A percentile compares a stretch with the other conserved stretches of the same genome.
phyloP scores from a whole-genome alignment of 2,888 invertebrate genomes.

The Lissocephala sabroskyi region DNA sequence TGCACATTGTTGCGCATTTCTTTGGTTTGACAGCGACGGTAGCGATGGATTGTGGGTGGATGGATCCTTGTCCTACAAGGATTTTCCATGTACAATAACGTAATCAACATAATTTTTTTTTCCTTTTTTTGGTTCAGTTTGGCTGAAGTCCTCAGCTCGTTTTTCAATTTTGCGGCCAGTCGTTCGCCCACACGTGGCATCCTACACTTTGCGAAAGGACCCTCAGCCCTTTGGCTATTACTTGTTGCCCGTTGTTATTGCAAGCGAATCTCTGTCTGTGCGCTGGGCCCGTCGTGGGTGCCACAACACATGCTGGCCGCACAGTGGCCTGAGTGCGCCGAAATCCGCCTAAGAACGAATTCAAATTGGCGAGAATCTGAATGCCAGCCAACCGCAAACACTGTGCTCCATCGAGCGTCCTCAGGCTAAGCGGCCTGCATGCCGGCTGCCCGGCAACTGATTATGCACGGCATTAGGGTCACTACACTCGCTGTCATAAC shows the following conservation, averaged over 20 bases:
- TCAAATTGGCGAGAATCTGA: slow-evolving; percentile 4
- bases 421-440: slow-evolving; percentile 14
- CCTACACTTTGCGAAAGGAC: no score
- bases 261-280: no score
- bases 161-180: slow-evolving; percentile 35
- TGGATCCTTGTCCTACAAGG: slow-evolving; percentile 35
- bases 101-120: slow-evolving; percentile 63
- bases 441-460: slow-evolving; percentile 46
- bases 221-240: no score
- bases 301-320: slow-evolving; percentile 4
- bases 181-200: no score
- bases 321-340: slow-evolving; percentile 20
- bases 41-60: not conserved
- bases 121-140: slow-evolving; percentile 58
- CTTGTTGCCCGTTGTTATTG: slow-evolving; percentile 55
- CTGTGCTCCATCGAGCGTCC: slow-evolving; percentile 16
- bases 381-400: no score
- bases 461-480: slow-evolving; percentile 46
- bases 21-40: no score
- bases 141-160: slow-evolving; percentile 44
- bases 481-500: slow-evolving; percentile 27
- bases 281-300: no score
- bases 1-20: slow-evolving; percentile 61
- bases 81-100: slow-evolving; percentile 60
- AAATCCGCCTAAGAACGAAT: slow-evolving; percentile 43